These are phyloP conservation scores for Hippopotamus amphibius DNA, from an alignment of 2,113 vertebrate genomes.

Conservation along the genomic window DNA sequence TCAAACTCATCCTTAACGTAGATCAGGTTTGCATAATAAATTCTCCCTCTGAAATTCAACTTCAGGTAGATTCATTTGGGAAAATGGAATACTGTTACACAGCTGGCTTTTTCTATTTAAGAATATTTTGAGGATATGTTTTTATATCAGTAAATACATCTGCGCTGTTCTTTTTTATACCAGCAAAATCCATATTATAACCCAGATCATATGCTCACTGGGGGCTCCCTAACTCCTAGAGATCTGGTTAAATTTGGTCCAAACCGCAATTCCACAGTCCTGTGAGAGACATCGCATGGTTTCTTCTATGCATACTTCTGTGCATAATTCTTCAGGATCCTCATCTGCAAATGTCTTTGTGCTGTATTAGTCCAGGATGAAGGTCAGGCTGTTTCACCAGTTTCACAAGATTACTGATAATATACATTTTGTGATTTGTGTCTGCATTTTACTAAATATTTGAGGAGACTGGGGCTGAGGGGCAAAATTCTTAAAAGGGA, in stretches of 20 bases:
- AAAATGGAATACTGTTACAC: neutral
- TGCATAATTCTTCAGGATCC: neutral
- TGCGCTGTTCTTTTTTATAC: neutral
- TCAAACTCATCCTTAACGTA: neutral
- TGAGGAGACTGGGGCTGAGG: neutral
- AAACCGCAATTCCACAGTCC: neutral
- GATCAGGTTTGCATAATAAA: neutral
- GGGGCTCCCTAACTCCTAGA: neutral
- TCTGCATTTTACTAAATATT: neutral
- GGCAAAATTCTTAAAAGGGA: neutral
- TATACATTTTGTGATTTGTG: neutral
- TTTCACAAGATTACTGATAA: neutral
- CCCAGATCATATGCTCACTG: neutral
- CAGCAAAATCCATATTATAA: neutral
- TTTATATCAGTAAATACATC: neutral
- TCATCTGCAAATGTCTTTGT: neutral
- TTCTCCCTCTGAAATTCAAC: neutral
- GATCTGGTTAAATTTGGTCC: neutral
- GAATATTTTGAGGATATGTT: neutral
- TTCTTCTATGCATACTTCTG: neutral
- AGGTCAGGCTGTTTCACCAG: neutral
- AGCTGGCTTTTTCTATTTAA: conserved; percentile 23
- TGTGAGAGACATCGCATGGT: neutral
- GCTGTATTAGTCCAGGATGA: neutral
- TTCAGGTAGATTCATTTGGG: neutral